These are phyloP conservation scores for Poeciliopsis turneri DNA, from an alignment of 2,797 vertebrate species.

Conservation along the genomic window DNA sequence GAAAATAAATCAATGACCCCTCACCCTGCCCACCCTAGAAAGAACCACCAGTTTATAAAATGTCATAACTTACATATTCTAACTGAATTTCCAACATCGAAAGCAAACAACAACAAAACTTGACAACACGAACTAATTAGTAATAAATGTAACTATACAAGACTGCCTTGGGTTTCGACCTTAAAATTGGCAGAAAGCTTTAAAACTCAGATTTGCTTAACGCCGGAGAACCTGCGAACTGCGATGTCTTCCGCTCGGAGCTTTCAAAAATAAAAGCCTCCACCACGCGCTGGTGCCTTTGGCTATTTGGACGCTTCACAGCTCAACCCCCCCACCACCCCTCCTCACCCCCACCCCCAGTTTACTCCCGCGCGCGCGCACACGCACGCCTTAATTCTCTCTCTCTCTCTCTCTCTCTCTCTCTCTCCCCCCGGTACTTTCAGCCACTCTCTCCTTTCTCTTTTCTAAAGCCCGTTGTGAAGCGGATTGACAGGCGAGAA, in stretches of 20 bases:
- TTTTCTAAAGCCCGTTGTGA: constrained; percentile 78
- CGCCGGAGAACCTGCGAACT: neutral
- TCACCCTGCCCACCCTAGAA: neutral
- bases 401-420: neutral
- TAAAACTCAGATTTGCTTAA: neutral
- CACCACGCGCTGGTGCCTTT: neutral
- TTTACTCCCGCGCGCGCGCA: constrained; percentile 39
- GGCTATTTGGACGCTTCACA: constrained; percentile 37
- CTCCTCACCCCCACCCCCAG: neutral
- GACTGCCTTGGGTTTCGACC: neutral
- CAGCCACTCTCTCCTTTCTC: constrained; percentile 62
- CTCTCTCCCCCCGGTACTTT: neutral
- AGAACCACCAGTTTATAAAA: neutral
- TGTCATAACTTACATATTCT: neutral
- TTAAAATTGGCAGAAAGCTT: neutral
- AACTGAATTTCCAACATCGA: neutral
- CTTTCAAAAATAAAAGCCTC: constrained; percentile 55
- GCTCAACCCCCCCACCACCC: neutral
- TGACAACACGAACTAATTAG: neutral
- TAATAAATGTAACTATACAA: neutral
- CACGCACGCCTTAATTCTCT: constrained; percentile 31
- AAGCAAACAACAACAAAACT: neutral
- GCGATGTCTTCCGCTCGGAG: rapidly evolving
- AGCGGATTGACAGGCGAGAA: constrained; percentile 81
- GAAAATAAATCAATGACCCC: neutral